Conservation (phyloP, 37 sponge, comb jelly and placozoan species). For the Agelas oroides region DNA sequence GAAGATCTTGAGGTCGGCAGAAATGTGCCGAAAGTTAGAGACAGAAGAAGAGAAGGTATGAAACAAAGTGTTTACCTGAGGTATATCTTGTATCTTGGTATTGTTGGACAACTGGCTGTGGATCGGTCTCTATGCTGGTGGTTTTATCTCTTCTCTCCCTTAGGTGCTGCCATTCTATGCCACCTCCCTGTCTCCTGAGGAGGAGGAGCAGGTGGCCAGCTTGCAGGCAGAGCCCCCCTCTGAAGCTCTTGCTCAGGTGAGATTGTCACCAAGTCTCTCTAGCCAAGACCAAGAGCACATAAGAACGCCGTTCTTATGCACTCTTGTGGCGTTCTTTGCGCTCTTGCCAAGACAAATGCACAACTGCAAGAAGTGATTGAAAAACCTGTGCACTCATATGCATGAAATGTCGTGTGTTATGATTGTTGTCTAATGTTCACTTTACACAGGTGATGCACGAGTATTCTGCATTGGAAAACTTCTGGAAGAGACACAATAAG, state of each 20-base stretch:
- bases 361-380: too few species aligned
- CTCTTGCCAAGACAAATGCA: too few species aligned
- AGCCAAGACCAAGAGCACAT: too few species aligned
- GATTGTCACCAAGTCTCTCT: too few species aligned
- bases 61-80: background rate
- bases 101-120: background rate
- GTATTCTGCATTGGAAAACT: constrained; percentile 86
- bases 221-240: constrained; percentile 56
- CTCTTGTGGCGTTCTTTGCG: too few species aligned
- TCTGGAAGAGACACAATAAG: constrained; percentile 98
- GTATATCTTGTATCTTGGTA: background rate
- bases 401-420: too few species aligned
- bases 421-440: too few species aligned
- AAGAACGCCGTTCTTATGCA: too few species aligned
- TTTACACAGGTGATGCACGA: constrained; percentile 78
- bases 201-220: constrained; percentile 64
- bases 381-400: too few species aligned
- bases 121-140: background rate
- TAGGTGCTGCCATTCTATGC: constrained; percentile 94
- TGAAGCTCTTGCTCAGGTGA: constrained; percentile 80
- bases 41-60: constrained; percentile 97
- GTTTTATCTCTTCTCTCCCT: background rate
- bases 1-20: constrained; percentile 78
- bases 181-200: constrained; percentile 81
- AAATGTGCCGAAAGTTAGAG: constrained; percentile 97